phyloP scores from a whole-genome alignment of 2,797 vertebrate species.

The Pangasius macronema region DNA sequence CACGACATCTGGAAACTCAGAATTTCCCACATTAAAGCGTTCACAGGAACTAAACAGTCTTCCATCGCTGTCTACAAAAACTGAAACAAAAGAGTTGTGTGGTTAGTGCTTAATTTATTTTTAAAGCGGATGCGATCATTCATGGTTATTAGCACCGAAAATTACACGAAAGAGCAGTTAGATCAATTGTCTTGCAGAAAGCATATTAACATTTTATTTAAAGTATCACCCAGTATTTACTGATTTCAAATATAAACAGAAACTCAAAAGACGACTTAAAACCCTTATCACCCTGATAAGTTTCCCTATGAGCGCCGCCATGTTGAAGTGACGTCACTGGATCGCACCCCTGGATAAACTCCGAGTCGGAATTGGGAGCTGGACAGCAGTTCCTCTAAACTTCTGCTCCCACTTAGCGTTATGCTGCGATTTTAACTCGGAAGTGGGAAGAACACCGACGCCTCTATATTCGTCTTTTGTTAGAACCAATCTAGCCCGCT shows the following conservation, averaged over 20 bases:
- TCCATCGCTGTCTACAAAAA: background rate
- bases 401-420: background rate
- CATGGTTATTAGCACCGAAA: background rate
- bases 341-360: background rate
- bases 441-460: background rate
- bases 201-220: too few species aligned
- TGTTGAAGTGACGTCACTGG: background rate
- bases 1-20: background rate
- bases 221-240: background rate
- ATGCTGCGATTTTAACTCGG: background rate
- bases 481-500: background rate
- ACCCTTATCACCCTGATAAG: background rate
- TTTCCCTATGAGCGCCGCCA: background rate
- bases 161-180: background rate
- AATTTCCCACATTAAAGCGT: background rate
- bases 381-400: too few species aligned
- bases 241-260: background rate
- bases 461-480: background rate
- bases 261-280: background rate
- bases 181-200: background rate
- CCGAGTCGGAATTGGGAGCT: background rate
- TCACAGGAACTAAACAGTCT: background rate
- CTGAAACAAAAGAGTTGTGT: background rate
- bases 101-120: background rate
- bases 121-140: background rate